A percentile compares a stretch with the other conserved stretches of the same genome.
Evolutionary conservation across 2,113 vertebrate genomes (phyloP).

Genomic region (human): GRCh38 chr19:5064001-5064500

Average conservation of each 20-base stretch:
- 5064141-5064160: not conserved
- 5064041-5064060: rapidly evolving
- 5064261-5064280: constrained; percentile 56
- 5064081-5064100: not conserved
- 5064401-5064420: constrained; percentile 77
- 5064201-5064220: constrained; percentile 41
- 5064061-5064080: too few species aligned
- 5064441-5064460: not conserved
- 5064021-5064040: not conserved
- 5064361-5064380: constrained; percentile 90
- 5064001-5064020: rapidly evolving
- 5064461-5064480: not conserved
- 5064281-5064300: constrained; percentile 69
- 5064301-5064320: constrained; percentile 83
- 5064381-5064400: constrained; percentile 74
- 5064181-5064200: constrained; percentile 67
- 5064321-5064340: constrained; percentile 78
- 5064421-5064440: constrained; percentile 1
- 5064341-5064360: constrained; percentile 85
- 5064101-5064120: not conserved
- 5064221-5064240: constrained; percentile 56
- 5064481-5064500: not conserved
- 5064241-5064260: constrained; percentile 1
- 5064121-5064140: constrained; percentile 40
- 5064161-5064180: constrained; percentile 63